Evolutionary conservation across 1,140 invertebrate genomes (phyloP).

Genomic region (Pseudomyrmex cubaensis): DNA sequence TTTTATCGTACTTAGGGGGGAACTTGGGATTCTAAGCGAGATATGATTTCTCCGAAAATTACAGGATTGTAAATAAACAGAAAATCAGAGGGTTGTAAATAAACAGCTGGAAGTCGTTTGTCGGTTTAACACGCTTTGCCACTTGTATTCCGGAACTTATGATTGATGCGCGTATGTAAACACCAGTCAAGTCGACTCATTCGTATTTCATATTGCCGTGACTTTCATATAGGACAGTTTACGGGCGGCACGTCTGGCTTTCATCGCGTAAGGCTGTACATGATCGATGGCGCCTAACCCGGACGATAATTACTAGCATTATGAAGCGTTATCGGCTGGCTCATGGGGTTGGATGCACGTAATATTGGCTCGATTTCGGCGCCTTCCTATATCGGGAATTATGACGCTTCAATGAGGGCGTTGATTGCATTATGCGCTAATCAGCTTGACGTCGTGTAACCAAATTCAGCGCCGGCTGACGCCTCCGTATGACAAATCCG

Average conservation of each 20-base stretch:
- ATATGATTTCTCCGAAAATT: conserved; percentile 2
- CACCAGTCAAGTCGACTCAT: conserved; percentile 10
- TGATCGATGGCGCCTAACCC: conserved; percentile 71
- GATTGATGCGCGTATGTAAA: background rate
- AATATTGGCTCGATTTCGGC: conserved; percentile 68
- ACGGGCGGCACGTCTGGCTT: conserved; percentile 38
- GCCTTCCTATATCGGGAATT: conserved; percentile 67
- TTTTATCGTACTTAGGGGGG: too few species aligned
- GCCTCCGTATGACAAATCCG: conserved; percentile 42
- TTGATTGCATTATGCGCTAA: conserved; percentile 59
- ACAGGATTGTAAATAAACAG: background rate
- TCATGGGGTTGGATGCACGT: conserved; percentile 55
- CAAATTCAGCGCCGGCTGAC: conserved; percentile 44
- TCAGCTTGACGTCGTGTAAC: conserved; percentile 56
- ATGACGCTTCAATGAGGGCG: conserved; percentile 75
- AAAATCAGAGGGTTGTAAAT: background rate
- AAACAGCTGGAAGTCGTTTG: background rate
- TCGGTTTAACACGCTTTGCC: conserved; percentile 5
- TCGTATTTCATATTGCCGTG: conserved; percentile 48
- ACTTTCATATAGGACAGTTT: conserved; percentile 43
- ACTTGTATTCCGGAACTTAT: background rate
- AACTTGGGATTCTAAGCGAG: background rate
- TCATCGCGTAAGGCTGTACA: conserved; percentile 49
- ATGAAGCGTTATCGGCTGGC: conserved; percentile 70
- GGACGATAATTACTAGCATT: conserved; percentile 74